Evolutionary conservation across 2,888 invertebrate species (phyloP).

Genomic region (Andrena bucephala): DNA sequence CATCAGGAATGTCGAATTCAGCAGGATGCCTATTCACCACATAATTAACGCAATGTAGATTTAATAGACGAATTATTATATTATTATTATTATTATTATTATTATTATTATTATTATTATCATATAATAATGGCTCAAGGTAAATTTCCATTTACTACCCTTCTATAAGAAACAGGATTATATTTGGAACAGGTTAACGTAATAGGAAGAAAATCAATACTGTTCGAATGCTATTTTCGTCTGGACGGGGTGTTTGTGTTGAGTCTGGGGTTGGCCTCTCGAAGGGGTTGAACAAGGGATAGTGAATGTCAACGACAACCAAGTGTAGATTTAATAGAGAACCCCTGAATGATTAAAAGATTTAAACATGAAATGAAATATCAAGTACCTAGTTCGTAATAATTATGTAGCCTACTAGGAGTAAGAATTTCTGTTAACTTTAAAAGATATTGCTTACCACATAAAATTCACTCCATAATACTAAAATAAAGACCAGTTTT

Average conservation of each 20-base stretch:
- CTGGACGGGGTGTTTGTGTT: too few relatives aligned
- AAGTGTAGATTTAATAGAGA: not conserved
- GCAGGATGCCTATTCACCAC: too few relatives aligned
- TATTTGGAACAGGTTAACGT: not conserved
- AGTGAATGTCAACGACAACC: not conserved
- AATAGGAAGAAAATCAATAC: slow-evolving; percentile 1
- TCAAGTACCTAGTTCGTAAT: not conserved
- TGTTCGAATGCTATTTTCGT: not conserved
- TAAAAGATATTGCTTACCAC: not conserved
- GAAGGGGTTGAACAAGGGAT: not conserved
- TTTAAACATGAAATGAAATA: not conserved
- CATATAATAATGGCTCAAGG: not conserved
- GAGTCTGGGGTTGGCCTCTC: too few relatives aligned
- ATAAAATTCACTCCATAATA: not conserved
- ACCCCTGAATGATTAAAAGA: not conserved
- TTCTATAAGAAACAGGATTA: not conserved
- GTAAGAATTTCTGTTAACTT: not conserved
- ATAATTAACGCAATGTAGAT: too few relatives aligned
- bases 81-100: too few relatives aligned
- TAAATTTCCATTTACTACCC: not conserved
- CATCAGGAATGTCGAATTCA: too few relatives aligned
- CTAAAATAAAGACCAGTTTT: not conserved
- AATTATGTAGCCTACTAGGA: not conserved
- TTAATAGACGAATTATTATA: too few relatives aligned
- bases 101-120: too few relatives aligned